Evolutionary conservation across 2,113 vertebrate genomes (phyloP), one percentile per base, ranked within the genome.

Genomic region (Edolisoma coerulescens): DNA sequence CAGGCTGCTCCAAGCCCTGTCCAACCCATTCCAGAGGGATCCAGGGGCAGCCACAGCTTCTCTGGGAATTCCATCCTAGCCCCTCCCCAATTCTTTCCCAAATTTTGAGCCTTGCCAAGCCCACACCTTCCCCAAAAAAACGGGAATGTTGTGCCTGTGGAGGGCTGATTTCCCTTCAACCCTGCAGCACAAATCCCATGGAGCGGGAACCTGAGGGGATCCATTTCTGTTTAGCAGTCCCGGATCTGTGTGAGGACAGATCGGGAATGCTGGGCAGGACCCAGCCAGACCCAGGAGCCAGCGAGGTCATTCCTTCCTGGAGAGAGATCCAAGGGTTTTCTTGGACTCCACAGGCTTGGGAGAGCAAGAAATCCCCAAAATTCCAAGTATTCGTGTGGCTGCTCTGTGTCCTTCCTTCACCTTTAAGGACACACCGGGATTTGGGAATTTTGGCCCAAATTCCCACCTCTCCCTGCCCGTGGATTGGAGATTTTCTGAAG

Each of bases 131-230:
- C 44, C 32, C 39, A 37, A 22, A 7, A 42, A 41, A 19, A 20
- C 5, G 5, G 56, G 53, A 33, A 37, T 2, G 0, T 23, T 1
- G 1, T 76, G n/a, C 11, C n/a, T 20, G 12, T 3, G 27, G 11
- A 53, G 63, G 15, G 20, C 7, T 59, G 60, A 16, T 35, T 78
- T 35, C 80, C 59, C 41, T 53, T 47, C 17, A 50, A 4, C 14
- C 22, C 59, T 37, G 8, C 13, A 23, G 39, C 35, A n/a, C 41
- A 56, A 56, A 17, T 19, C 0, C 5, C 23, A 13, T n/a, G 41
- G 59, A 47, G 13, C 13, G 14, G 61, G 39, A 83, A 30, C 10
- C 39, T 11, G 2, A 30, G 35, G 44, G 41, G 70, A 44, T 33
- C 53, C 53, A 3, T 69, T 69, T 65, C 37, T 39, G n/a, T 37